Conservation (phyloP, 2,888 invertebrate species). For the Drosophila kanekoi region DNA sequence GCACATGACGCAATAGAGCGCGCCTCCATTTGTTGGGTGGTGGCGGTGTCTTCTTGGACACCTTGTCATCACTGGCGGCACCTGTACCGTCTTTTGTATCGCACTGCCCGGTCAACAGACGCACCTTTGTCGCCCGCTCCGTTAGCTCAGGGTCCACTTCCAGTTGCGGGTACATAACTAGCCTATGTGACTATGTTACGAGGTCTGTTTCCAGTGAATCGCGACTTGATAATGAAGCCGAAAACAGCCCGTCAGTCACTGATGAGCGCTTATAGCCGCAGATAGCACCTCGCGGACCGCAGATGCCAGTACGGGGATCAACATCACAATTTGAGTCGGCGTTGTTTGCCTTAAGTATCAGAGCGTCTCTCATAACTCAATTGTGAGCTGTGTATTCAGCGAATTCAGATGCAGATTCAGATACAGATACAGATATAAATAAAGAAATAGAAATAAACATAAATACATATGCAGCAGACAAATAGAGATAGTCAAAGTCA, state of each 20-base stretch:
- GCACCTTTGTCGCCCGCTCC: conserved; percentile 52
- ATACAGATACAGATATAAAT: neutral
- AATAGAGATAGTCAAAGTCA: conserved; percentile 1
- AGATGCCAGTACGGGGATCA: conserved; percentile 15
- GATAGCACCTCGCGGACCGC: conserved; percentile 33
- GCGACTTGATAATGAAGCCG: conserved; percentile 57
- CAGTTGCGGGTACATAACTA: conserved; percentile 64
- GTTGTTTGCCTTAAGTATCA: conserved; percentile 67
- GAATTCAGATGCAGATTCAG: conserved; percentile 4
- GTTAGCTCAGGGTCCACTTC: conserved; percentile 46
- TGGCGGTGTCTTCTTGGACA: conserved; percentile 17
- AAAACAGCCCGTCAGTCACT: conserved; percentile 18
- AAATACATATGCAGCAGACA: neutral
- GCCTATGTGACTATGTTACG: conserved; percentile 2
- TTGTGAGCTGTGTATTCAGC: conserved; percentile 30
- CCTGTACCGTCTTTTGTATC: conserved; percentile 4
- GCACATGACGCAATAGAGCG: conserved; percentile 54
- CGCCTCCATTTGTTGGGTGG: conserved; percentile 56
- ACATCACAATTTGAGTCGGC: conserved; percentile 19
- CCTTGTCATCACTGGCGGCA: conserved; percentile 16
- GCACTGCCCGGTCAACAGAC: conserved; percentile 31
- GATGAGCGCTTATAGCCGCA: conserved; percentile 33
- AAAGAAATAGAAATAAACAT: neutral
- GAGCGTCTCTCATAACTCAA: conserved; percentile 52
- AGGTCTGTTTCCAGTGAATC: conserved; percentile 41